Evolutionary conservation across 2,888 invertebrate genomes (phyloP).

Genomic region (Priocnemis perturbator): DNA sequence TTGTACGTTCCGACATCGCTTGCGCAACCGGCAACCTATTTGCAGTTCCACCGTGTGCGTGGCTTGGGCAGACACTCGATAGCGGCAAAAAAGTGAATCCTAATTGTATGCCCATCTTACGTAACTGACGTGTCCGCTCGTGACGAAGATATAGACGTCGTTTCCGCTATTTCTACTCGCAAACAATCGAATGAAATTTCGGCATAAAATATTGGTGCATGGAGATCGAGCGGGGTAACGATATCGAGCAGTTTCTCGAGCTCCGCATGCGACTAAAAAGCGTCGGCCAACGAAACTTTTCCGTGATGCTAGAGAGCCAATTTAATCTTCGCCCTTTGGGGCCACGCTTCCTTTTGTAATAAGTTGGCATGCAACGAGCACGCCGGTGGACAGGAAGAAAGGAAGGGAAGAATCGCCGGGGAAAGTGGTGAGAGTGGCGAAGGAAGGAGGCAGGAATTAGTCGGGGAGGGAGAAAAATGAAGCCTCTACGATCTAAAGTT

Average conservation of each 20-base stretch:
- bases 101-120: neutral
- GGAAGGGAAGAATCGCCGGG: neutral
- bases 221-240: too few species aligned
- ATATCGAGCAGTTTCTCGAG: neutral
- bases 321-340: slow-evolving; percentile 57
- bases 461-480: neutral
- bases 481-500: slow-evolving; percentile 32
- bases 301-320: slow-evolving; percentile 47
- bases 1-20: slow-evolving; percentile 14
- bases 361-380: slow-evolving; percentile 43
- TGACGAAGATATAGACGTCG: too few species aligned
- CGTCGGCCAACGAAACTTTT: slow-evolving; percentile 40
- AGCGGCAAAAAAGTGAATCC: too few species aligned
- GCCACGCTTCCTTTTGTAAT: slow-evolving; percentile 50
- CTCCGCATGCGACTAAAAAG: too few species aligned
- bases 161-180: too few species aligned
- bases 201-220: too few species aligned
- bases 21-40: too few species aligned
- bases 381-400: neutral
- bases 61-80: slow-evolving; percentile 11
- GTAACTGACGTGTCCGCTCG: too few species aligned
- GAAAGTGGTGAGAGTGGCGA: neutral
- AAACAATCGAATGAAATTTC: too few species aligned
- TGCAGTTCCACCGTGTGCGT: too few species aligned
- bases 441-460: neutral